A percentile compares a stretch with the other conserved stretches of the same genome.
Conservation (phyloP, 2,113 vertebrate genomes). For the Ellobius talpinus region DNA sequence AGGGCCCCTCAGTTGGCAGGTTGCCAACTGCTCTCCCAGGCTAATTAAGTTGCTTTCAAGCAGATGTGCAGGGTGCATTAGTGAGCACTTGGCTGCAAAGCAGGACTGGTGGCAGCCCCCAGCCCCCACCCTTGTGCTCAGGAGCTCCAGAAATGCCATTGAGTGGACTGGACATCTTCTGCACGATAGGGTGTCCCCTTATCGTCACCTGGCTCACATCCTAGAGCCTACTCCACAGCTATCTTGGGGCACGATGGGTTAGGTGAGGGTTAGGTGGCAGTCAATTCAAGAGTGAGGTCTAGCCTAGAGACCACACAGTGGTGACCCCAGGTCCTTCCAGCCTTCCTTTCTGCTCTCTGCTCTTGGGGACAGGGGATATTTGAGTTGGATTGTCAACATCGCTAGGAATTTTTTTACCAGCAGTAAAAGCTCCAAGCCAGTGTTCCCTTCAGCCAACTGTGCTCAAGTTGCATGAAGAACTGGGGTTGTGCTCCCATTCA, state of each 20-base stretch:
- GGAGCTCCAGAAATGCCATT: background rate
- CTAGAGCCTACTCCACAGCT: background rate
- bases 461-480: fast-evolving
- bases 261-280: background rate
- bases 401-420: background rate
- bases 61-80: conserved; percentile 52
- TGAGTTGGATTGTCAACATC: background rate
- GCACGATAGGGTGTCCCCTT: fast-evolving
- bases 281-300: background rate
- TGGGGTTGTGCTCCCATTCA: background rate
- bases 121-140: background rate
- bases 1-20: conserved; percentile 30
- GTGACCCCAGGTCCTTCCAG: background rate
- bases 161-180: conserved; percentile 2
- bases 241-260: background rate
- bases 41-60: conserved; percentile 71
- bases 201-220: background rate
- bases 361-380: too few relatives aligned
- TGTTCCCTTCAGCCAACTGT: background rate
- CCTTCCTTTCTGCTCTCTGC: background rate
- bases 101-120: background rate
- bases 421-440: background rate
- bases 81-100: conserved; percentile 47
- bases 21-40: conserved; percentile 64
- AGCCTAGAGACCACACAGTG: background rate